Conservation (phyloP, 2,797 vertebrate species). For the Spinibarbus caldwelli region DNA sequence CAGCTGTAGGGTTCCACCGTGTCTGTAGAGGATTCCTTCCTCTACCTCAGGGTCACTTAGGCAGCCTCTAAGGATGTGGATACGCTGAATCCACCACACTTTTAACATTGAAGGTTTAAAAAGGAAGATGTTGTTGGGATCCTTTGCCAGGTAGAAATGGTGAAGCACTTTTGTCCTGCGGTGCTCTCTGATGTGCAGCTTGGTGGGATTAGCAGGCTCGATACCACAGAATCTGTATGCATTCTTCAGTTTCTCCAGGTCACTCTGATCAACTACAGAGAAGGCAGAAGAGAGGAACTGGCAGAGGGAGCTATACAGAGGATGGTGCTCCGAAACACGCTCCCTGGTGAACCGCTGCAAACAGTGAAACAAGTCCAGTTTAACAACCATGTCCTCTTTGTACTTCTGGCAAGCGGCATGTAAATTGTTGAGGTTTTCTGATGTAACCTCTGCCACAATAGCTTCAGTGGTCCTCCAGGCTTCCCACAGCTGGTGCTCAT, state of each 20-base stretch:
- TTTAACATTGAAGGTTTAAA: conserved; percentile 48
- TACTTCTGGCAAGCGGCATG: conserved; percentile 11
- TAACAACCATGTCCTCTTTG: conserved; percentile 41
- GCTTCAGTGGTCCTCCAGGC: conserved; percentile 10
- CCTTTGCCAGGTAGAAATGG: conserved; percentile 27
- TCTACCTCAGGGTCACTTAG: conserved; percentile 37
- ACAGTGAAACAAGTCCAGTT: conserved; percentile 55
- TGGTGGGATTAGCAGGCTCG: not conserved
- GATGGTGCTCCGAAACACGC: too few relatives aligned
- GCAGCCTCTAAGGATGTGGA: conserved; percentile 30
- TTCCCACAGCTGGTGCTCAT: conserved; percentile 39
- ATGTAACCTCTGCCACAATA: not conserved
- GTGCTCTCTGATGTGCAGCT: conserved; percentile 39
- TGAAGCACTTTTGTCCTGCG: conserved; percentile 29
- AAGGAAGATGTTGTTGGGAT: conserved; percentile 1
- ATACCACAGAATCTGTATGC: conserved; percentile 44
- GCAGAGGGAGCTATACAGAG: conserved; percentile 42
- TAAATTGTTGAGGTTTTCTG: conserved; percentile 22
- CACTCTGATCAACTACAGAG: conserved; percentile 41
- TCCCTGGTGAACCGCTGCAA: too few relatives aligned
- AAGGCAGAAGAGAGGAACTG: conserved; percentile 54
- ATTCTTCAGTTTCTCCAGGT: conserved; percentile 26
- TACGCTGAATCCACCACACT: not conserved
- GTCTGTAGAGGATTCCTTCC: conserved; percentile 45
- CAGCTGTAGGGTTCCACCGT: conserved; percentile 48